These are phyloP conservation scores for Acanthornis magna DNA, from an alignment of 2,797 vertebrate genomes.

Conservation along the genomic window DNA sequence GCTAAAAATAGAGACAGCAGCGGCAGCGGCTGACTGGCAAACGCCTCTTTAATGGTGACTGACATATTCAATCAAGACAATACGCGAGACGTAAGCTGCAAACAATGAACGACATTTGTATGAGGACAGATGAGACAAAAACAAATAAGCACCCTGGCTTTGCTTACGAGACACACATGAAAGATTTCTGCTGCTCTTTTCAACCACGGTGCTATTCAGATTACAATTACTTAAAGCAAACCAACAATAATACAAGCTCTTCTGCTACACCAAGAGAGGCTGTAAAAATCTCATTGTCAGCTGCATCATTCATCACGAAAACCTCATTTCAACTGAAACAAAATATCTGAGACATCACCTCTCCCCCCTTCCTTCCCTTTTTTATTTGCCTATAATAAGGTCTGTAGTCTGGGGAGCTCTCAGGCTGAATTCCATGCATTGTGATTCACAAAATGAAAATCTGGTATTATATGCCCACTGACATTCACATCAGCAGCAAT, in stretches of 20 bases:
- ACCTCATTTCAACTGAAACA: conserved; percentile 59
- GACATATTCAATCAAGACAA: not conserved
- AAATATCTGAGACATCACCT: conserved; percentile 27
- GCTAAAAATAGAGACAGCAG: conserved; percentile 38
- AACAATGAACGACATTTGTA: not conserved
- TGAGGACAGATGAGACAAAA: not conserved
- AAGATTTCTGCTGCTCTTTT: conserved; percentile 29
- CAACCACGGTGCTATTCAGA: not conserved
- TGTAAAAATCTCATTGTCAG: conserved; percentile 58
- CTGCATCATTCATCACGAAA: conserved; percentile 47
- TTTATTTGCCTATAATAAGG: conserved; percentile 56
- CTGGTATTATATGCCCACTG: conserved; percentile 71
- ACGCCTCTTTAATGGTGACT: not conserved
- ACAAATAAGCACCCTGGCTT: not conserved
- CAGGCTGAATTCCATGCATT: conserved; percentile 61
- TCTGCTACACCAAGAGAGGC: not conserved
- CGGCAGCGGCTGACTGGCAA: not conserved
- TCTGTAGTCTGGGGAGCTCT: conserved; percentile 51
- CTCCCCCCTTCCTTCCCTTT: not conserved
- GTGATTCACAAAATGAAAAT: conserved; percentile 72
- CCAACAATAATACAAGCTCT: conserved; percentile 5
- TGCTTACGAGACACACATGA: not conserved
- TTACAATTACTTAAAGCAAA: conserved; percentile 47
- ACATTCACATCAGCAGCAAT: conserved; percentile 75
- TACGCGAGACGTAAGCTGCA: not conserved